Percentiles rank a stretch among this genome's conserved stretches.
These are phyloP conservation scores for Patella caerulea DNA, from an alignment of 2,888 invertebrate species.

Conservation along the genomic window DNA sequence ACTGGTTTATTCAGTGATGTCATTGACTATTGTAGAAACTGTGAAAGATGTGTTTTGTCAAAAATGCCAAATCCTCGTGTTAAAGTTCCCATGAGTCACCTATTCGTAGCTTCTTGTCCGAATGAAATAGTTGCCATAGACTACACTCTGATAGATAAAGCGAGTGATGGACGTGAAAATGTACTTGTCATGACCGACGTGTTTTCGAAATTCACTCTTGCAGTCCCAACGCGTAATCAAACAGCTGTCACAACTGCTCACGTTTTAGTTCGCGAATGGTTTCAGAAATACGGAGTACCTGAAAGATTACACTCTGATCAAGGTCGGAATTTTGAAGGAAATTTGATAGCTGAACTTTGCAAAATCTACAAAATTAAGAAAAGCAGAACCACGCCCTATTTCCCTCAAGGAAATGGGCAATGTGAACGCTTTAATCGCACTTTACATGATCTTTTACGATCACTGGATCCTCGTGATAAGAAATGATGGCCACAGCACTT, in stretches of 20 bases:
- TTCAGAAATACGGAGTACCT: constrained; percentile 25
- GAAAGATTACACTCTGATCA: constrained; percentile 29
- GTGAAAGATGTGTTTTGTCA: constrained; percentile 40
- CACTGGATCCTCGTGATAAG: constrained; percentile 17
- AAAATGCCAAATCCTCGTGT: constrained; percentile 25
- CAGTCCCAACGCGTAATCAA: constrained; percentile 27
- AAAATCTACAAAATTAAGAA: constrained; percentile 29
- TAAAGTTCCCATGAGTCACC: constrained; percentile 24
- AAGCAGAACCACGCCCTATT: constrained; percentile 28
- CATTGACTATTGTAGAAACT: constrained; percentile 28
- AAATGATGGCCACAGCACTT: constrained; percentile 26
- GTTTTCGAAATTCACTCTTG: constrained; percentile 28
- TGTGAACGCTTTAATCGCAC: constrained; percentile 31
- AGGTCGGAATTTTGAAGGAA: constrained; percentile 20
- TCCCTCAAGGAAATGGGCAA: constrained; percentile 24
- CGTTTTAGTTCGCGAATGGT: constrained; percentile 31
- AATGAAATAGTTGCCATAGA: constrained; percentile 43
- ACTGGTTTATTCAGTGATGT: constrained; percentile 37
- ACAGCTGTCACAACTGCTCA: constrained; percentile 24
- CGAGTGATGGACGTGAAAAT: constrained; percentile 38
- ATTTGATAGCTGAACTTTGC: constrained; percentile 27
- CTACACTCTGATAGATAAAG: constrained; percentile 39
- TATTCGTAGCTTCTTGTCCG: constrained; percentile 34
- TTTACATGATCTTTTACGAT: constrained; percentile 23
- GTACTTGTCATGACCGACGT: constrained; percentile 48